Evolutionary conservation across 2,888 invertebrate species (phyloP), one percentile per base, ranked within the genome.

Genomic region (Dryobotodes eremita): DNA sequence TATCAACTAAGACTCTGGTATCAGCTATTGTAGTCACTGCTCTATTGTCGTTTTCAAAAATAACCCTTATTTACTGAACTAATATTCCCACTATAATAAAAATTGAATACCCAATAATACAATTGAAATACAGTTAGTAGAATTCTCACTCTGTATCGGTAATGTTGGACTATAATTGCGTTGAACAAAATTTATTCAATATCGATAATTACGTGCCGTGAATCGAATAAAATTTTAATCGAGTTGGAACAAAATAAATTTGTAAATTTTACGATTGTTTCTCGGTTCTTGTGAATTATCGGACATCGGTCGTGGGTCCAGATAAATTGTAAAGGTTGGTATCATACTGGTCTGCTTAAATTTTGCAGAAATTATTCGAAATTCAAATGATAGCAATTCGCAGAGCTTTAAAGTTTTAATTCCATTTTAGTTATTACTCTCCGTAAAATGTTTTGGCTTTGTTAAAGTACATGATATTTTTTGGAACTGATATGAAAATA

Each of bases 201-300:
- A 82, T 80, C 84, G 84, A 88, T 89, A 86, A 84, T 86, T 81
- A 88, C 83, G 82, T 88, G 80, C 80, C 69, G 31, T 53, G 79
- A 88, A 86, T 84, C 71, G 85, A 83, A 79, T 83, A 77, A 79
- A 86, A 89, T 86, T 80, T 89, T 82, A 85, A 88, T 85, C 82
- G 82, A 86, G 72, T 85, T 66, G 11, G 66, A 55, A 23, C 46
- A 65, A 65, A 75, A 89, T 89, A 89, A 81, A 84, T 86, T 89
- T 55, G 72, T 50, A 11, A 68, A 74, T 80, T 87, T 86, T 80
- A 84, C 80, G 74, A 83, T 84, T 89, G 82, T 89, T 89, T 64
- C 64, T 68, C 72, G 42, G 61, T 68, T 81, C 26, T 77, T 23
- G 64, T 77, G 48, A 86, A 80, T 82, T 80, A 82, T 86, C 73